Evolutionary conservation across 2,113 vertebrate genomes (phyloP).

Genomic region (Rhinichthys klamathensis): DNA sequence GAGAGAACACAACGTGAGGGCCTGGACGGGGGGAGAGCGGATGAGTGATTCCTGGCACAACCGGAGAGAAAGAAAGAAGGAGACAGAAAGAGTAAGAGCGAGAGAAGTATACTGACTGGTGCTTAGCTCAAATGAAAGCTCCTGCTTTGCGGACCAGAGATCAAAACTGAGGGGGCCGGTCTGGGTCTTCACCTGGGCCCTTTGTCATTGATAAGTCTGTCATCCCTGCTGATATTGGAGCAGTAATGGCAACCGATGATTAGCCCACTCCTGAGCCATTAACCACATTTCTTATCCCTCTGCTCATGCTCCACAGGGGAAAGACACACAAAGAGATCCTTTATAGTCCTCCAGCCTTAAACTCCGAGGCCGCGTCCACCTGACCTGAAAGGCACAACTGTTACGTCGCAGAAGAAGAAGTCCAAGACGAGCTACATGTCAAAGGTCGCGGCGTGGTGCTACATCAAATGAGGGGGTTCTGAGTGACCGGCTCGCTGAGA

Average conservation of each 20-base stretch:
- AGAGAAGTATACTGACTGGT: constrained; percentile 75
- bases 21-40: constrained; percentile 48
- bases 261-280: constrained; percentile 90
- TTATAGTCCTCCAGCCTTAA: constrained; percentile 67
- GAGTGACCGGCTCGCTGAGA: constrained; percentile 84
- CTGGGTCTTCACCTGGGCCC: constrained; percentile 78
- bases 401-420: constrained; percentile 73
- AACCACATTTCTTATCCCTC: constrained; percentile 91
- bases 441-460: constrained; percentile 81
- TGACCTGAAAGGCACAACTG: constrained; percentile 91
- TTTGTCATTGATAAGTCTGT: constrained; percentile 95
- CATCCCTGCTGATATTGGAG: constrained; percentile 91
- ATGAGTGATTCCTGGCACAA: constrained; percentile 84
- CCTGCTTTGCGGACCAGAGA: constrained; percentile 86
- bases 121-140: constrained; percentile 84
- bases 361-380: constrained; percentile 77
- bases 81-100: constrained; percentile 68
- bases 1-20: constrained; percentile 69
- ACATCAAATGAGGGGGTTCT: constrained; percentile 84
- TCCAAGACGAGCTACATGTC: constrained; percentile 80
- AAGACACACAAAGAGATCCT: constrained; percentile 83
- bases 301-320: constrained; percentile 74
- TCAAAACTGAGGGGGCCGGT: constrained; percentile 82
- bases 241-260: constrained; percentile 90
- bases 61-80: constrained; percentile 67